Evolutionary conservation across 2,797 vertebrate species (phyloP).

Genomic region (Phrynocephalus forsythii): DNA sequence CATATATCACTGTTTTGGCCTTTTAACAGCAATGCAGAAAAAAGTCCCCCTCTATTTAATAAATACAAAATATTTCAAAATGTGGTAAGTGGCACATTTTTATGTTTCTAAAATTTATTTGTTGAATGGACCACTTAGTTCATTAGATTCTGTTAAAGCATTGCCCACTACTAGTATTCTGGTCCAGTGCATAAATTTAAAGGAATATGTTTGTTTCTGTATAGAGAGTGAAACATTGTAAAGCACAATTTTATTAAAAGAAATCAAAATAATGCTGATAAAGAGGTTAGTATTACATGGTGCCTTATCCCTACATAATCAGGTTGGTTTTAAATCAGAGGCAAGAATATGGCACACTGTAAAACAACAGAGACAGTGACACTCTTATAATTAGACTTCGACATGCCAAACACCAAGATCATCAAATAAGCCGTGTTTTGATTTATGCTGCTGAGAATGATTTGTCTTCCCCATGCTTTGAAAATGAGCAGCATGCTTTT

Average conservation of each 20-base stretch:
- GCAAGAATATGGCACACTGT: constrained; percentile 13
- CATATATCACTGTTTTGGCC: constrained; percentile 80
- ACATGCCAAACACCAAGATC: constrained; percentile 23
- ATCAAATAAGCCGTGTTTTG: not conserved
- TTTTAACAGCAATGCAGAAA: constrained; percentile 69
- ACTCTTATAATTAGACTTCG: constrained; percentile 19
- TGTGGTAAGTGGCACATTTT: not conserved
- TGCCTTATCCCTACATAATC: constrained; percentile 34
- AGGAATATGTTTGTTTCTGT: constrained; percentile 56
- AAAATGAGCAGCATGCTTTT: not conserved
- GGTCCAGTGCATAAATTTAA: constrained; percentile 42
- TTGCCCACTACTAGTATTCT: constrained; percentile 43
- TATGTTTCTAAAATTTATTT: constrained; percentile 57
- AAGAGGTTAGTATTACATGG: not conserved
- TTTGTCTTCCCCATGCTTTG: not conserved
- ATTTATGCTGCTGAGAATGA: rapidly evolving
- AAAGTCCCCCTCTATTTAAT: constrained; percentile 33
- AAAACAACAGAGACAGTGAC: constrained; percentile 14
- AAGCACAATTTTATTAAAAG: constrained; percentile 21
- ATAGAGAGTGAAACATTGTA: constrained; percentile 45
- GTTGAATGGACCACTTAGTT: constrained; percentile 49
- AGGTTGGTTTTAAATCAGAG: constrained; percentile 41
- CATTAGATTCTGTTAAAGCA: constrained; percentile 56
- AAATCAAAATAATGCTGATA: constrained; percentile 19
- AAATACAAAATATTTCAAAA: constrained; percentile 61